Evolutionary conservation across 2,113 vertebrate genomes (phyloP).

Genomic region (Sinocyclocheilus rhinocerous): DNA sequence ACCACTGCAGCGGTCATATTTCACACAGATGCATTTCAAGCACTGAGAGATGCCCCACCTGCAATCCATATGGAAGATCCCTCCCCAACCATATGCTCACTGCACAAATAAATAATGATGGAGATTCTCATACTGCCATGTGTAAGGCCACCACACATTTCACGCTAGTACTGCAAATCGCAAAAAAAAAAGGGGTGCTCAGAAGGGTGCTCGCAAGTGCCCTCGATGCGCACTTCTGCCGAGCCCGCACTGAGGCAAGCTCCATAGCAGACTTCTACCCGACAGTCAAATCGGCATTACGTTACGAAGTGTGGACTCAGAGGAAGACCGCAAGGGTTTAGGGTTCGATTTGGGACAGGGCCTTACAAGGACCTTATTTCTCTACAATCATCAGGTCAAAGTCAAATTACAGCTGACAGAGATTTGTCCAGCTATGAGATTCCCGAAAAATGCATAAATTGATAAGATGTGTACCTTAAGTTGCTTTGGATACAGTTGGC

Average conservation of each 20-base stretch:
- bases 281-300: too few relatives aligned
- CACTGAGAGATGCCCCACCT: slow-evolving; percentile 16
- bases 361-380: background rate
- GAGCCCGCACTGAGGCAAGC: too few relatives aligned
- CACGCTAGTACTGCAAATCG: background rate
- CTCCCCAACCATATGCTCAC: background rate
- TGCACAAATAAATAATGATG: background rate
- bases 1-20: slow-evolving; percentile 15
- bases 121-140: background rate
- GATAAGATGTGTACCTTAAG: background rate
- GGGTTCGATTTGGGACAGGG: too few relatives aligned
- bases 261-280: too few relatives aligned
- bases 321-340: too few relatives aligned
- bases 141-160: slow-evolving; percentile 5
- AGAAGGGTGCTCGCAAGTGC: too few relatives aligned
- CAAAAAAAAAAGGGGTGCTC: background rate
- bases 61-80: background rate
- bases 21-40: slow-evolving; percentile 5
- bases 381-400: background rate
- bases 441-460: background rate
- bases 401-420: slow-evolving; percentile 5
- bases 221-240: too few relatives aligned
- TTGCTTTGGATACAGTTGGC: too few relatives aligned
- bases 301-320: too few relatives aligned
- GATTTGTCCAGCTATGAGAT: background rate